Base-by-base conservation (phyloP, 2,797 vertebrate genomes). In the Lates japonicus region DNA sequence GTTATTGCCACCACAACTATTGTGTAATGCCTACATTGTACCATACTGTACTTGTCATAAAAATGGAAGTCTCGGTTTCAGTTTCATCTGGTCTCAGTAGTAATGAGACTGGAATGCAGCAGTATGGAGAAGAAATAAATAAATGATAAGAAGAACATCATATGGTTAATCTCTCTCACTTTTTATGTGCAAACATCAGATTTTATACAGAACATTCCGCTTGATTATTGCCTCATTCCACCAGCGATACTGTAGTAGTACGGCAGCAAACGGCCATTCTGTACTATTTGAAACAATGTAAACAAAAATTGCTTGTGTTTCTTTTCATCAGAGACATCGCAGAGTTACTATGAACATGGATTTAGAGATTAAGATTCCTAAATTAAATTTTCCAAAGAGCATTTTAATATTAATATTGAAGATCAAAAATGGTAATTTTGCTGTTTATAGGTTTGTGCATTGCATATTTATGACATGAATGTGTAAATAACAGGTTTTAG, bases 151-250 rank as follows among this genome's bases (percentile, higher is more conserved):
- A 58, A 52, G n/a, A 69, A 20, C 3, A 48, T 16, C 13, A 44
- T 20, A 13, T 65, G 9, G 14, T 55, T 57, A 19, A 49, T 57
- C 25, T 49, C 11, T 0, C 14, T 29, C 42, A 16, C 9, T 37
- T 68, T 62, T 31, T 29, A 63, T 46, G 3, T 54, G 29, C 29
- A 46, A 61, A 78, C 54, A 11, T 65, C 22, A 49, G 6, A 57
- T 51, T 62, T 19, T n/a, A 37, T 31, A 70, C 29, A 58, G 48
- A n/a, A 29, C 8, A 19, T 39, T 37, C 22, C n/a, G 39, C 33
- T 31, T 62, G 35, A 61, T 17, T 12, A 20, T 55, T 22, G 48
- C 25, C 25, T 51, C 17, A 19, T 29, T 4, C 3, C 16, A 10
- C 2, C n/a, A 67, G 10, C 33, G 8, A 37, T 12, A 22, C n/a